These are phyloP conservation scores for Poeciliopsis infans DNA, from an alignment of 2,797 vertebrate species.

Conservation along the genomic window DNA sequence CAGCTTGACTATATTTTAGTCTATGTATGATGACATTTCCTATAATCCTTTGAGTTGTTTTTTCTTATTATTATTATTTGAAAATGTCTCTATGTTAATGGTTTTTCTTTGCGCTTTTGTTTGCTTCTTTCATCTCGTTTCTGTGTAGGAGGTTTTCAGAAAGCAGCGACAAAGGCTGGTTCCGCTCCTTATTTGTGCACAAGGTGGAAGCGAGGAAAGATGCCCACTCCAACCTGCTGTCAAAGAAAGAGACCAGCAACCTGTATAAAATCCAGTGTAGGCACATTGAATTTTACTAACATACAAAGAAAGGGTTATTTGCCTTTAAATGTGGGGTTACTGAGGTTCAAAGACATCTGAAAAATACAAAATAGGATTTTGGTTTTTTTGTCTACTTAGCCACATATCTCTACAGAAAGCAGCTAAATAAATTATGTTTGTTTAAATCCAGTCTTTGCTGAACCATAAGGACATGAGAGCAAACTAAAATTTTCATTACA, in stretches of 20 bases:
- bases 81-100: conserved; percentile 42
- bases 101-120: conserved; percentile 54
- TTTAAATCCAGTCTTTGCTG: conserved; percentile 32
- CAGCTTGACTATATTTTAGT: conserved; percentile 59
- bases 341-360: conserved; percentile 6
- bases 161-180: conserved; percentile 88
- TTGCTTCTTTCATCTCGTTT: conserved; percentile 60
- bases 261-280: conserved; percentile 97
- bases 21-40: conserved; percentile 44
- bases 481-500: conserved; percentile 13
- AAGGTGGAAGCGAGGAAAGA: conserved; percentile 94
- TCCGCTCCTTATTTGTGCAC: conserved; percentile 91
- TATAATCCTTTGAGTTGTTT: conserved; percentile 43
- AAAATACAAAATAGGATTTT: conserved; percentile 9
- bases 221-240: conserved; percentile 95
- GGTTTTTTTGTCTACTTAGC: conserved; percentile 17
- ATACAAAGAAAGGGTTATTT: conserved; percentile 5
- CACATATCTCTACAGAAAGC: conserved; percentile 22
- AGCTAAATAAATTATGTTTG: conserved; percentile 23
- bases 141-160: conserved; percentile 85
- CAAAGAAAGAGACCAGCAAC: conserved; percentile 94
- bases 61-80: neutral
- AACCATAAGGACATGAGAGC: conserved; percentile 27
- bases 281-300: conserved; percentile 44
- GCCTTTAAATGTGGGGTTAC: neutral